phyloP scores from a whole-genome alignment of 1,140 invertebrate genomes.

The Copidosoma floridanum region DNA sequence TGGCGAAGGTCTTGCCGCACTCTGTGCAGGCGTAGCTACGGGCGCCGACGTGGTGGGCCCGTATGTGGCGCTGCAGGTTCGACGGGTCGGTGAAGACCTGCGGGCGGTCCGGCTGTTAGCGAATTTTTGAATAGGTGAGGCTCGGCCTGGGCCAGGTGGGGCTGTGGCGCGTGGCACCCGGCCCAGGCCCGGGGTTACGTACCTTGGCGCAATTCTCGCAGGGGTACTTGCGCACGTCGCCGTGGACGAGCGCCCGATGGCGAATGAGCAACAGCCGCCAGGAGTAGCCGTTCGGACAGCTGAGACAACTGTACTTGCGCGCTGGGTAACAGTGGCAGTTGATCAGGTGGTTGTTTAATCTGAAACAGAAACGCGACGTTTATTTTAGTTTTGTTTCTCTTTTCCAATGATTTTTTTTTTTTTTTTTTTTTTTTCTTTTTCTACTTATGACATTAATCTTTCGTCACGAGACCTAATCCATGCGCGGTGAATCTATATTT shows the following conservation, averaged over 20 bases:
- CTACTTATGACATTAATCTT: too few species aligned
- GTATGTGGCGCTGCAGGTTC: constrained; percentile 94
- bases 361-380: constrained; percentile 58
- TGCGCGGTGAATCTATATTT: too few species aligned
- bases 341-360: constrained; percentile 79
- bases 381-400: too few species aligned
- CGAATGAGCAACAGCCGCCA: constrained; percentile 78
- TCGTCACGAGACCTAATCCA: too few species aligned
- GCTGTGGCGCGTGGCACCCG: background rate
- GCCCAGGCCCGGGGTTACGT: constrained; percentile 30
- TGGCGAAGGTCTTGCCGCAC: constrained; percentile 98
- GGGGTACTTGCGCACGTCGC: constrained; percentile 76
- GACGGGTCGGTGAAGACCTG: constrained; percentile 93
- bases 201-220: constrained; percentile 94
- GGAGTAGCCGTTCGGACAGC: constrained; percentile 79
- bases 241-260: constrained; percentile 79
- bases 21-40: constrained; percentile 93
- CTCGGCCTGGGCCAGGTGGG: background rate
- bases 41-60: constrained; percentile 88
- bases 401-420: too few species aligned
- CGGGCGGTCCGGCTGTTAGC: constrained; percentile 49
- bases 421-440: too few species aligned
- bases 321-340: constrained; percentile 72
- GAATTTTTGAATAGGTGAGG: constrained; percentile 41
- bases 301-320: constrained; percentile 79